phyloP scores from a whole-genome alignment of 2,888 invertebrate genomes.

The Chrysotoxum bicinctum region DNA sequence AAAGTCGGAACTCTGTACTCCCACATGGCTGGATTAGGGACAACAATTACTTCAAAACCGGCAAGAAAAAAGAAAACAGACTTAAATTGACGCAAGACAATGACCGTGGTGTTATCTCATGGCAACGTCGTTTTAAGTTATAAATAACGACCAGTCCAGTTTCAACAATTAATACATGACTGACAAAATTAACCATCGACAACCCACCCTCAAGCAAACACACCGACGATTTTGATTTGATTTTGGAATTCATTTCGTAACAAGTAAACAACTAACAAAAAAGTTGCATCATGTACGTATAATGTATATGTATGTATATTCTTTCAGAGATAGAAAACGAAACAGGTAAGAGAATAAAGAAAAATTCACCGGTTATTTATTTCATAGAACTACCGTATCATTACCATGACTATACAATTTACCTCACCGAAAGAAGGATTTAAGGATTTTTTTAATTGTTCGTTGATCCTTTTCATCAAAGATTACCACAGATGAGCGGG shows the following conservation, averaged over 20 bases:
- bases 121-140: neutral
- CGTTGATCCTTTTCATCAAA: neutral
- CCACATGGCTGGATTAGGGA: slow-evolving; percentile 1
- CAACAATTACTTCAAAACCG: neutral
- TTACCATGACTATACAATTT: neutral
- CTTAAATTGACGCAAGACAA: neutral
- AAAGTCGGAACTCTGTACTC: slow-evolving; percentile 4
- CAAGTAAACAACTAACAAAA: neutral
- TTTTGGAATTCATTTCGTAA: neutral
- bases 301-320: no score
- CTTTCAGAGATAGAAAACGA: neutral
- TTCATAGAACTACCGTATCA: neutral
- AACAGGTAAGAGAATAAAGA: neutral
- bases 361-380: neutral
- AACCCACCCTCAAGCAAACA: neutral
- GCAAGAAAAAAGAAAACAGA: neutral
- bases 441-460: neutral
- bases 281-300: neutral
- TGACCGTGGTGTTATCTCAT: neutral
- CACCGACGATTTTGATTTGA: neutral
- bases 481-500: neutral
- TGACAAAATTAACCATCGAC: neutral
- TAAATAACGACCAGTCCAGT: neutral
- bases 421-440: neutral
- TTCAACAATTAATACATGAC: neutral